Evolutionary conservation across 2,888 invertebrate genomes (phyloP), one percentile per base, ranked within the genome.

Genomic region (Ceraclea dissimilis): DNA sequence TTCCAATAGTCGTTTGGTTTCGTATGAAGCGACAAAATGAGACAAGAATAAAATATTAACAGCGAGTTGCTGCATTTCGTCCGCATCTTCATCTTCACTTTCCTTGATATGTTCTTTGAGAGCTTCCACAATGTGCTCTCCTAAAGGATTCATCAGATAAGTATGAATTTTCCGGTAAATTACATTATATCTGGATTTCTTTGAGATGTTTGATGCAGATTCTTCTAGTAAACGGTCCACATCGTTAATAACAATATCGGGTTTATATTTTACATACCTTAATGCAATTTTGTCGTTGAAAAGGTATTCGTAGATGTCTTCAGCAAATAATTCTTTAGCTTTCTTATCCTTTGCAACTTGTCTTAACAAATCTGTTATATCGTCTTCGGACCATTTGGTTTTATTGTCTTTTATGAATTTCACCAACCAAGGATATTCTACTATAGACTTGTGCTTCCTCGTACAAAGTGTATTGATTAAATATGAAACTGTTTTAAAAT

Each of bases 151-250:
- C 5, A 21, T 18, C 49, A 63, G n/a, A 26, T 55, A 52, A 17
- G 52, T 48, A 49, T 58, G 31, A 2, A 62, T 51, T 8, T 2
- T 21, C 2, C 60, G 33, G 11, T 63, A 2, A 11, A 70, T 47
- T 65, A 66, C 13, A 4, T 8, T 39, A 39, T 39, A 39, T 65
- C 0, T 65, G 63, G 31, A 31, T 5, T 39, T 39, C 13, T 39
- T 39, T 16, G 16, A 39, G 4, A 16, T 8, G 13, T 5, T 39
- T 4, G 13, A 8, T 13, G 13, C 13, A 13, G 39, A 6, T 6
- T 26, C 10, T 26, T 26, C 13, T 2, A 39, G 4, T 2, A 39
- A 39, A 13, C 13, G 39, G 13, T 39, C 39, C 5, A 16, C 13
- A 2, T 39, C 8, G 13, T 39, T 39, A 5, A 39, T 13, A 5